Evolutionary conservation across 2,797 vertebrate genomes (phyloP).

Genomic region (Sitta carolinensis): DNA sequence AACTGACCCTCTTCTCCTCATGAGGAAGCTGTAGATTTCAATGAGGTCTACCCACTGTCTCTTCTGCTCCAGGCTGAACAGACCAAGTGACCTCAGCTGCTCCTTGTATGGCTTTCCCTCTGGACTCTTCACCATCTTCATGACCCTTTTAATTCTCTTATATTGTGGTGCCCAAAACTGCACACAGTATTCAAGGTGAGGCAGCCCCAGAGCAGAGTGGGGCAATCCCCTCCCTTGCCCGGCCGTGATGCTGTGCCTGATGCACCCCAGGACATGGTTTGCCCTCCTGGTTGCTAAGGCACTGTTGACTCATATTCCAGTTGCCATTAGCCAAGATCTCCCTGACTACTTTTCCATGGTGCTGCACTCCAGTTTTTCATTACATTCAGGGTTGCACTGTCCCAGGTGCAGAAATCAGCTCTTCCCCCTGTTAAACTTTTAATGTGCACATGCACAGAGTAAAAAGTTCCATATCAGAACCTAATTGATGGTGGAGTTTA

Average conservation of each 20-base stretch:
- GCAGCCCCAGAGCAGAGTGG: rapidly evolving
- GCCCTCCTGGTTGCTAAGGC: not conserved
- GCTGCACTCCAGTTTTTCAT: not conserved
- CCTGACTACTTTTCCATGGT: not conserved
- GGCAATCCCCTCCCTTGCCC: not conserved
- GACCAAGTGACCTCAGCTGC: not conserved
- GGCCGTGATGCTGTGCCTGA: rapidly evolving
- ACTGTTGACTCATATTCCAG: not conserved
- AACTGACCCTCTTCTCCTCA: not conserved
- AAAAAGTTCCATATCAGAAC: not conserved
- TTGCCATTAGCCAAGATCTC: not conserved
- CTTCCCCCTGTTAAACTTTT: not conserved
- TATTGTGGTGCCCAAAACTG: not conserved
- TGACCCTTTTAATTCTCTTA: not conserved
- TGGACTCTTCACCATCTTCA: not conserved
- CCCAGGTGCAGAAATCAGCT: not conserved
- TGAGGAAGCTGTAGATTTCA: not conserved
- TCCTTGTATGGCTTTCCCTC: rapidly evolving
- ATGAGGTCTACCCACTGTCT: not conserved
- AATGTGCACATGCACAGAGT: no score
- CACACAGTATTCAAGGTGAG: not conserved
- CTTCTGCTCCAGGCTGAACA: not conserved
- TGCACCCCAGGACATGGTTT: rapidly evolving
- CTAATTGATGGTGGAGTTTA: not conserved
- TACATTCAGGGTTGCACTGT: not conserved